A percentile compares a stretch with the other conserved stretches of the same genome.
These are phyloP conservation scores for Callyntrura guangdongensis DNA, from an alignment of 2,888 invertebrate genomes.

Conservation along the genomic window DNA sequence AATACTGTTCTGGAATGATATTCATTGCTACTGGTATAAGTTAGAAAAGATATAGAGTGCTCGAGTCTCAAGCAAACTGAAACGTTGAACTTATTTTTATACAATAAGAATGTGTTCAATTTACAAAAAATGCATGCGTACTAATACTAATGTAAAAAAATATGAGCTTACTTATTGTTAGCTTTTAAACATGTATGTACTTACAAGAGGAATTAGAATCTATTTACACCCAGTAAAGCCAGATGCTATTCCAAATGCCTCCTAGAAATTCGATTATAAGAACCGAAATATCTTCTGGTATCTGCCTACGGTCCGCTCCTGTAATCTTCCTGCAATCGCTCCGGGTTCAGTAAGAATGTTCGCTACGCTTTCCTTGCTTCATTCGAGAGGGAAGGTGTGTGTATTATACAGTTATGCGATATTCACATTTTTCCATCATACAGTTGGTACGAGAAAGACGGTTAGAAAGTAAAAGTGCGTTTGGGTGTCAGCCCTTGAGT, in stretches of 20 bases:
- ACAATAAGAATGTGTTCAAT: too few species aligned
- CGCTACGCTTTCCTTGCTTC: not conserved
- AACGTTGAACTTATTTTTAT: too few species aligned
- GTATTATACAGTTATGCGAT: not conserved
- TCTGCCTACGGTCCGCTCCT: not conserved
- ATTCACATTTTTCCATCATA: constrained; percentile 12
- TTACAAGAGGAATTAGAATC: not conserved
- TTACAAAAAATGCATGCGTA: too few species aligned
- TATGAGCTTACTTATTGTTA: not conserved
- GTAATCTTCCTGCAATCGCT: not conserved
- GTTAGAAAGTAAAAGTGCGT: constrained; percentile 26
- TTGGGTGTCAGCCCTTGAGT: not conserved
- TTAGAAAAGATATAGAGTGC: too few species aligned
- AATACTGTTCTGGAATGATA: too few species aligned
- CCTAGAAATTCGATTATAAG: not conserved
- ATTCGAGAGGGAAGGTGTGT: not conserved
- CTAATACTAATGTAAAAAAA: too few species aligned
- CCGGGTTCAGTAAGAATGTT: not conserved
- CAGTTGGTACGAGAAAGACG: not conserved
- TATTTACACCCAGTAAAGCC: not conserved
- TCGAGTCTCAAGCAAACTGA: too few species aligned
- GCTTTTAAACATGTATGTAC: constrained; percentile 4
- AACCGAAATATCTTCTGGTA: not conserved
- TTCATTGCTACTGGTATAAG: too few species aligned
- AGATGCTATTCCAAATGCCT: constrained; percentile 38